These are phyloP conservation scores for Xenopus laevis DNA, from an alignment of 2,113 vertebrate species.

Conservation along the genomic window DNA sequence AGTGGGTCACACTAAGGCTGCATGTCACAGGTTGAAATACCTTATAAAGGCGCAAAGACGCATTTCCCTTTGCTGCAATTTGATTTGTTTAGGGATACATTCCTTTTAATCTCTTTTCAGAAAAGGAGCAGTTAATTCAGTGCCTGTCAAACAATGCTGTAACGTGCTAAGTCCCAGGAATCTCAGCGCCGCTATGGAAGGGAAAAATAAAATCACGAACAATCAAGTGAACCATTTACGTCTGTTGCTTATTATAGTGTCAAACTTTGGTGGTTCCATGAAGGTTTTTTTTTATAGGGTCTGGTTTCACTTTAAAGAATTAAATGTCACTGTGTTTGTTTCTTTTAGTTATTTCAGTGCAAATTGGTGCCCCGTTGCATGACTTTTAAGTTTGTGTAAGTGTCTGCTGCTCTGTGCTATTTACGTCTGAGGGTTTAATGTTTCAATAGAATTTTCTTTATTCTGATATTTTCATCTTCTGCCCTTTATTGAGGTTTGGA, in stretches of 20 bases:
- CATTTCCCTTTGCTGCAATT: too few species aligned
- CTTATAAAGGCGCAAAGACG: too few species aligned
- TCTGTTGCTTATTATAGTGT: slow-evolving; percentile 38
- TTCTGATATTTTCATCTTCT: slow-evolving; percentile 47
- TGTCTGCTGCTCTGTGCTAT: slow-evolving; percentile 54
- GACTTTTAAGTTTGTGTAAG: slow-evolving; percentile 55
- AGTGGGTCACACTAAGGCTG: too few species aligned
- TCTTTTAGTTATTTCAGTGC: slow-evolving; percentile 59
- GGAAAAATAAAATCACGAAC: slow-evolving; percentile 1
- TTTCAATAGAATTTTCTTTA: slow-evolving; percentile 51
- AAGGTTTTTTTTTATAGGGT: slow-evolving; percentile 44
- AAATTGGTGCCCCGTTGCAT: slow-evolving; percentile 54
- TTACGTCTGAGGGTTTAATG: slow-evolving; percentile 50
- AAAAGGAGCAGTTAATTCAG: not conserved
- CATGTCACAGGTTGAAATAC: too few species aligned
- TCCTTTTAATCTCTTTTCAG: not conserved
- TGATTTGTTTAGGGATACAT: not conserved
- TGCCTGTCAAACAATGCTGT: not conserved
- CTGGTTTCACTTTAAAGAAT: slow-evolving; percentile 69
- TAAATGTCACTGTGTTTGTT: slow-evolving; percentile 64
- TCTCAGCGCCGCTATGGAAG: not conserved
- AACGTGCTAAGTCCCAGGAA: slow-evolving; percentile 21
- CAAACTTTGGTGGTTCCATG: slow-evolving; percentile 39
- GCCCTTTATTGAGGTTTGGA: slow-evolving; percentile 25
- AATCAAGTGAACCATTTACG: slow-evolving; percentile 13